Evolutionary conservation across 2,797 vertebrate species (phyloP), one percentile per base, ranked within the genome.

Genomic region (Alfaro cultratus): DNA sequence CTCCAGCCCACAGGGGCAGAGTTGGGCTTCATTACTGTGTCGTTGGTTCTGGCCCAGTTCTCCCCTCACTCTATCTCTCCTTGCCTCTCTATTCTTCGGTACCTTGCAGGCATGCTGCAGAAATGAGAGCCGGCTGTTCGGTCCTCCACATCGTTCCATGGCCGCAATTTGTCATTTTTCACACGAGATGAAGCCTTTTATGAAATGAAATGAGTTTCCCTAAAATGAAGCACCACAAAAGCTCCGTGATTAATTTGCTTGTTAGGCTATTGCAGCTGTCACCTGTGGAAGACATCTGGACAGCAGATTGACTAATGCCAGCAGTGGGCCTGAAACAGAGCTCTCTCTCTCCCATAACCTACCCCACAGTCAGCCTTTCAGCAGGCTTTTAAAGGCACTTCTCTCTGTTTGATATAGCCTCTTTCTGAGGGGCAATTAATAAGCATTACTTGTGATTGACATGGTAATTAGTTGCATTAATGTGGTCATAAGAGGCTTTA

Each of bases 261-360:
- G 96, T 96, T 96, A 96, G 95, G 94, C 95, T 93, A 95, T 95
- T 96, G 94, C 96, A 96, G 95, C 96, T 96, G 96, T 96, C 96
- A 96, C 95, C 96, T 96, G 95, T 96, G 95, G 93, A 94, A 95
- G 95, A 96, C 96, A 96, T 96, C 96, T 96, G 96, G 96, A 96
- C 95, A 95, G 95, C 95, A 96, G 95, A 96, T 95, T 96, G 96
- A 96, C 96, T 96, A 95, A 95, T 95, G 94, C 95, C 94, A 95
- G 94, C 93, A 93, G 93, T 94, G 92, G 92, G 89, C 88, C 92
- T 91, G 91, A 94, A 95, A 93, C 93, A 90, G 74, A 84, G 84
- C 87, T 78, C 88, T 87, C 92, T 89, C 76, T 84, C 91, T 89
- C 86, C 88, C 89, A 87, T 88, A 91, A 86, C 92, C 89, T 88